These are phyloP conservation scores for Calcarius lapponicus DNA, from an alignment of 2,797 vertebrate species.

Conservation along the genomic window DNA sequence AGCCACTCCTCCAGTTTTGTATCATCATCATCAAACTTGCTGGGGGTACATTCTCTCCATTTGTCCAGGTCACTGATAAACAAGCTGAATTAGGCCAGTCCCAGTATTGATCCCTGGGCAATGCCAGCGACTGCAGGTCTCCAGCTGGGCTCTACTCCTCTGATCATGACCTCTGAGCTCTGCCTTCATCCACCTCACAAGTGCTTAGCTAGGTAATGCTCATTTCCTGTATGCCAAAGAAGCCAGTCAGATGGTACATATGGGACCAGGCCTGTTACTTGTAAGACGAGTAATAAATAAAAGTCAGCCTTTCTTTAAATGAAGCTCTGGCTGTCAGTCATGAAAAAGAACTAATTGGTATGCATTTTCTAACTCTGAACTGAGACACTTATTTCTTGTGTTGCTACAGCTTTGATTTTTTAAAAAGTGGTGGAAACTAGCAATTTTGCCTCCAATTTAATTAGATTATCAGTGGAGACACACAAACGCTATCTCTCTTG, in stretches of 20 bases:
- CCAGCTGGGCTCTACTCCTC: background rate
- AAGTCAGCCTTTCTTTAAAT: background rate
- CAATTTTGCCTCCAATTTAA: slow-evolving; percentile 31
- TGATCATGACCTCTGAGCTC: background rate
- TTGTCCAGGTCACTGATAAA: background rate
- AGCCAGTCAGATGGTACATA: background rate
- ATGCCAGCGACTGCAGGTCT: background rate
- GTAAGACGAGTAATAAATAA: background rate
- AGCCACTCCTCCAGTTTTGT: background rate
- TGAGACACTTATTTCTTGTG: background rate
- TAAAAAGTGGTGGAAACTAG: background rate
- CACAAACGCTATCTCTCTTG: background rate
- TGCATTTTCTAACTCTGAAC: background rate
- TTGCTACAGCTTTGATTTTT: slow-evolving; percentile 1
- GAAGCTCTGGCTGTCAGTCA: background rate
- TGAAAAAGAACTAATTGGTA: background rate
- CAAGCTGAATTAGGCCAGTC: background rate
- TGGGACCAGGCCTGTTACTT: background rate
- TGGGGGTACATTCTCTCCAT: background rate
- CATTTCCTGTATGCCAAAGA: background rate
- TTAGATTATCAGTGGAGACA: slow-evolving; percentile 29
- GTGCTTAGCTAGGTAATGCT: background rate
- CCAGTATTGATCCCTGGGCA: background rate
- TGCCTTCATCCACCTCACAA: background rate
- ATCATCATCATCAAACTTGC: background rate